Conservation (phyloP, 2,113 vertebrate genomes). For the Varanus salvator region DNA sequence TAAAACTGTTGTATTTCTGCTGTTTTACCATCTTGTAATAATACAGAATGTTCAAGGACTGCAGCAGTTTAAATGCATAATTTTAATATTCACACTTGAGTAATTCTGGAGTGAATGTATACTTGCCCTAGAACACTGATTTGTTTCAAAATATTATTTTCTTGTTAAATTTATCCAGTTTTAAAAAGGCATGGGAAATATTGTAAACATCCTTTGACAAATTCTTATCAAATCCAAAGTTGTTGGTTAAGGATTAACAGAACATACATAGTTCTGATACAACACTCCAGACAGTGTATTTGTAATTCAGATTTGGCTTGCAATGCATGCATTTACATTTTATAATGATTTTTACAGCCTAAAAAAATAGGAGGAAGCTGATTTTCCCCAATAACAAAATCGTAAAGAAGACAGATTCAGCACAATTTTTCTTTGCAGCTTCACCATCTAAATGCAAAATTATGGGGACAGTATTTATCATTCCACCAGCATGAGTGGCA, state of each 20-base stretch:
- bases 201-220: constrained; percentile 38
- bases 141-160: background rate
- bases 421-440: constrained; percentile 55
- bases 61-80: background rate
- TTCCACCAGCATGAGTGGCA: too few species aligned
- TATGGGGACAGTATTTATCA: background rate
- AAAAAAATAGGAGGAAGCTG: constrained; percentile 48
- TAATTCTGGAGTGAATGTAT: constrained; percentile 41
- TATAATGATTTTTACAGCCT: constrained; percentile 61
- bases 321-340: constrained; percentile 70
- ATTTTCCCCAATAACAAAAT: constrained; percentile 42
- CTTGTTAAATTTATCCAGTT: constrained; percentile 27
- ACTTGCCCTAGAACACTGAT: background rate
- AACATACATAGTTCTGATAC: constrained; percentile 50
- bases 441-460: constrained; percentile 53
- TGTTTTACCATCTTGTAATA: constrained; percentile 5
- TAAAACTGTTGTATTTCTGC: background rate
- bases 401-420: constrained; percentile 44
- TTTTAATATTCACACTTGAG: constrained; percentile 25
- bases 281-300: constrained; percentile 62
- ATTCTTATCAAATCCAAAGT: constrained; percentile 37
- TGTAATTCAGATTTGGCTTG: constrained; percentile 68
- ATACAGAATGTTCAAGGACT: background rate
- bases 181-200: constrained; percentile 21
- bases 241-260: constrained; percentile 57